Evolutionary conservation across 2,113 vertebrate species (phyloP).

Genomic region (Nycticorax nycticorax): DNA sequence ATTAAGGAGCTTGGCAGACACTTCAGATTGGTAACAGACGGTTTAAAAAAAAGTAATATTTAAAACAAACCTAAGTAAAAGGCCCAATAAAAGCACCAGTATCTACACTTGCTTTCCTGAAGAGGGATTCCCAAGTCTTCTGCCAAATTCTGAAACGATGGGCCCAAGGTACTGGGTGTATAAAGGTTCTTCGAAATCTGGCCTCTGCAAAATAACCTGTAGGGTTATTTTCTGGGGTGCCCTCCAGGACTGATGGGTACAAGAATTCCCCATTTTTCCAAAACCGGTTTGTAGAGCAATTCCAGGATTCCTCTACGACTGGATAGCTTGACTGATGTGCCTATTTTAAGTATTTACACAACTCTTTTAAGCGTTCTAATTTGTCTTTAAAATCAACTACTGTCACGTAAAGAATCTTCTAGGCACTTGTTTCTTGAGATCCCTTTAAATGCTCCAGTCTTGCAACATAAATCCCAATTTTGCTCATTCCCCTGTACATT

Average conservation of each 20-base stretch:
- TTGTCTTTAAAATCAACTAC: neutral
- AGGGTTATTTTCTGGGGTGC: neutral
- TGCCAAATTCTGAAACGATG: neutral
- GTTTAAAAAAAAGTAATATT: neutral
- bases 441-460: fast-evolving
- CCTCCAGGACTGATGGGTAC: no score
- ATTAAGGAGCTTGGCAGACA: neutral
- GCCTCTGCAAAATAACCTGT: neutral
- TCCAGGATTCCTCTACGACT: neutral
- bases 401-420: neutral
- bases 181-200: neutral
- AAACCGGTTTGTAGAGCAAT: neutral
- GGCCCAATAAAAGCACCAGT: neutral
- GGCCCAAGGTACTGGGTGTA: fast-evolving
- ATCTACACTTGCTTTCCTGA: neutral
- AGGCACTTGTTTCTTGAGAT: neutral
- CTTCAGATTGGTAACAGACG: neutral
- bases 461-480: fast-evolving
- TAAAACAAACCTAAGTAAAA: neutral
- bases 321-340: fast-evolving
- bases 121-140: neutral
- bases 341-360: neutral
- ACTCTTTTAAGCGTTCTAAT: fast-evolving
- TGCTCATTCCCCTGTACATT: neutral
- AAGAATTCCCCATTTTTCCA: neutral